Evolutionary conservation across 2,888 invertebrate species (phyloP), one percentile per base, ranked within the genome.

Genomic region (Cylindroiulus punctatus): DNA sequence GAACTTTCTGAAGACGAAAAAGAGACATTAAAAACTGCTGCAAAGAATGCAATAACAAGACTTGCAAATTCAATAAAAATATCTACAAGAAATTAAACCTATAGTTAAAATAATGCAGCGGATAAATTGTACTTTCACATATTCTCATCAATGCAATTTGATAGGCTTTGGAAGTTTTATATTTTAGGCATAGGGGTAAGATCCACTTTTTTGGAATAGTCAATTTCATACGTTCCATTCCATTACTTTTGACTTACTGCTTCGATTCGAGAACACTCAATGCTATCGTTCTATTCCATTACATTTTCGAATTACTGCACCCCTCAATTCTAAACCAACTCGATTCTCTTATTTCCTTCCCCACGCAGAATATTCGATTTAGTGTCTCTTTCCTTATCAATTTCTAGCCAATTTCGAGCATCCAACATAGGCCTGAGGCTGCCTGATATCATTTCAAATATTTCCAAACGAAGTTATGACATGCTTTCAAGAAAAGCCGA

Each of bases 381-480:
- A 52, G 52, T 52, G 52, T 19, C 19, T 52, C 52, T n/a, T n/a
- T 52, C 52, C 52, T 52, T 52, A n/a, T 52, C 52, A 52, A 52
- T 52, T 52, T 52, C 52, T n/a, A 7, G 52, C 52, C 19, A 47
- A 47, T 47, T 47, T n/a, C 52, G 52, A 19, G 19, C 19, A 52
- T 52, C 52, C 52, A 52, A 52, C 52, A 52, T 52, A 19, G 5
- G 19, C 52, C n/a, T 19, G 19, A 52, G 52, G 52, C 52, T 17
- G 5, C 19, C 3, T 19, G 14, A n/a, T n/a, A 19, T 52, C 52
- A 19, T 52, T 52, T 12, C 52, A 52, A 52, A 52, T 19, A 52
- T 52, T 52, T 52, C n/a, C 52, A 52, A 52, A 52, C 52, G 19
- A 52, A 52, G 19, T 52, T 52, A 52, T 12, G 44, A 10, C 44